A percentile compares a stretch with the other conserved stretches of the same genome.
phyloP scores from a whole-genome alignment of 2,888 invertebrate species.

The Tenthredo scrophulariae region DNA sequence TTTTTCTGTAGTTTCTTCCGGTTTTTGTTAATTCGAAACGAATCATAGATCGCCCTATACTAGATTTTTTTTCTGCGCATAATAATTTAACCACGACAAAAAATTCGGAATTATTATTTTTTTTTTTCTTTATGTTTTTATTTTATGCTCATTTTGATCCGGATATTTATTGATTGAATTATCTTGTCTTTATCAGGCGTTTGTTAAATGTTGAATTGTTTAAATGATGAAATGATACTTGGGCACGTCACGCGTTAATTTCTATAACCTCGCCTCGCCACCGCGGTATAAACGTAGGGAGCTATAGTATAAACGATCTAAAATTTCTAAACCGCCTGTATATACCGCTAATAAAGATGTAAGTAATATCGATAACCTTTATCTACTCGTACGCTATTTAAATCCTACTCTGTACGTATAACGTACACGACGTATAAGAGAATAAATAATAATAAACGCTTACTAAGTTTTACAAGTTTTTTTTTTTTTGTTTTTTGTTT shows the following conservation, averaged over 20 bases:
- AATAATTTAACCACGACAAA: background rate
- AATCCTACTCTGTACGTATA: conserved; percentile 62
- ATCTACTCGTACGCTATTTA: conserved; percentile 64
- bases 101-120: background rate
- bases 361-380: conserved; percentile 62
- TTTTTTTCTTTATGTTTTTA: background rate
- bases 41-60: background rate
- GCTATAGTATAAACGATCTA: conserved; percentile 72
- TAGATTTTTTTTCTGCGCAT: background rate
- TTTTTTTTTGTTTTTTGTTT: background rate
- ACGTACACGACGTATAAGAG: conserved; percentile 72
- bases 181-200: background rate
- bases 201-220: background rate
- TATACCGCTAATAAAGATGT: conserved; percentile 71
- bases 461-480: conserved; percentile 66
- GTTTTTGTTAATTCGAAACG: background rate
- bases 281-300: conserved; percentile 67
- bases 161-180: background rate
- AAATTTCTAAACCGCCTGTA: conserved; percentile 71
- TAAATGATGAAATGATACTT: conserved; percentile 39
- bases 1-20: background rate
- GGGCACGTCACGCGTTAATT: conserved; percentile 42
- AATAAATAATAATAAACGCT: conserved; percentile 76
- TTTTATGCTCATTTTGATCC: background rate
- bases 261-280: conserved; percentile 63